Evolutionary conservation across 2,888 invertebrate species (phyloP).

Genomic region (Agriopis marginaria): DNA sequence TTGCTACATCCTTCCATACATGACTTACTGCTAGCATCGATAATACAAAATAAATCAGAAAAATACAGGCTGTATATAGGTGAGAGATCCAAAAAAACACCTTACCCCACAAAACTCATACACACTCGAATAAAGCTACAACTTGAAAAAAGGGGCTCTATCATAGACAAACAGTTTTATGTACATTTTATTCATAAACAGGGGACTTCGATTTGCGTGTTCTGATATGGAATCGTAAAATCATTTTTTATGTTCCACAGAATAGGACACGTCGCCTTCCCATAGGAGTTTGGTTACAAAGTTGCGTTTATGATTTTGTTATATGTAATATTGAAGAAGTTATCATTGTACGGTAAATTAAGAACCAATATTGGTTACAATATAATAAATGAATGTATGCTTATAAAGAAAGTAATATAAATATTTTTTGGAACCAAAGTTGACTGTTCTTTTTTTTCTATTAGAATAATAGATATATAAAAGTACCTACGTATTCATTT

Average conservation of each 20-base stretch:
- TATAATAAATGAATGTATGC: background rate
- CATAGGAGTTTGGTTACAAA: slow-evolving; percentile 77
- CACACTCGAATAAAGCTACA: slow-evolving; percentile 31
- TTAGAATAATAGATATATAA: no score
- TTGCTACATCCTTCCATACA: background rate
- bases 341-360: slow-evolving; percentile 20
- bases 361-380: background rate
- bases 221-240: slow-evolving; percentile 80
- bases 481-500: no score
- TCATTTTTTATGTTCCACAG: slow-evolving; percentile 76
- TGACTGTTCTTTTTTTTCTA: no score
- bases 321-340: slow-evolving; percentile 22
- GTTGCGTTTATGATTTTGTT: slow-evolving; percentile 69
- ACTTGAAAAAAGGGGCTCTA: slow-evolving; percentile 43
- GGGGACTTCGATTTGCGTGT: slow-evolving; percentile 65
- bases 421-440: background rate
- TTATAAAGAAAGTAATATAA: background rate
- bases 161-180: slow-evolving; percentile 65
- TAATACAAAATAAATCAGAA: background rate
- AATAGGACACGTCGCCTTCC: slow-evolving; percentile 57
- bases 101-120: slow-evolving; percentile 11
- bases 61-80: no score
- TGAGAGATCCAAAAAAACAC: background rate
- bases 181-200: slow-evolving; percentile 76
- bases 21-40: background rate